Conservation (phyloP, 23 tunicate genomes). For the Diplosoma virens region DNA sequence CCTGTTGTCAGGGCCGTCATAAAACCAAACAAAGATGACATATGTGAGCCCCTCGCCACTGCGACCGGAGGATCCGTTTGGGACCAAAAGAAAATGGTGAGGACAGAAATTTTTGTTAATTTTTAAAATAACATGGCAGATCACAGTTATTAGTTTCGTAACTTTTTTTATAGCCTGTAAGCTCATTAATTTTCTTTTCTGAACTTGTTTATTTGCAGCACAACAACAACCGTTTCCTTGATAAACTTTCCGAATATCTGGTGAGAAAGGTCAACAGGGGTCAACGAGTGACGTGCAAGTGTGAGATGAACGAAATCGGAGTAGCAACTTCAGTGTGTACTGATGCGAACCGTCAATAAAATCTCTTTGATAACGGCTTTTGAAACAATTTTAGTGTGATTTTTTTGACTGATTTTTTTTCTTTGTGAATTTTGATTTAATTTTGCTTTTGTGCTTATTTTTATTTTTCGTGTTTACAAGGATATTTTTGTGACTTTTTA, state of each 20-base stretch:
- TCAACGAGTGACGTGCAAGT: constrained; percentile 3
- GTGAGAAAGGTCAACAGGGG: background rate
- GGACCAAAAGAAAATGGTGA: constrained; percentile 52
- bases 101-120: background rate
- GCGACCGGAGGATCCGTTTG: constrained; percentile 83
- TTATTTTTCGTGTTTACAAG: too few species aligned
- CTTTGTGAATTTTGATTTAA: too few species aligned
- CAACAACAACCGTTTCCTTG: background rate
- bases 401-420: too few species aligned
- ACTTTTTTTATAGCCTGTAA: background rate
- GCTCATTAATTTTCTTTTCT: too few species aligned
- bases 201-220: background rate
- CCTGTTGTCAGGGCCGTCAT: constrained; percentile 34
- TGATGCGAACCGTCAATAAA: too few species aligned
- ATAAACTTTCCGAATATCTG: constrained; percentile 7
- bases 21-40: constrained; percentile 52
- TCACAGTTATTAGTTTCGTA: background rate
- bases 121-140: background rate
- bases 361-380: too few species aligned
- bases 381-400: too few species aligned
- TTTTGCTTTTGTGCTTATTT: too few species aligned
- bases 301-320: constrained; percentile 45
- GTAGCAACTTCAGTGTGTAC: constrained; percentile 29
- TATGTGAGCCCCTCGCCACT: constrained; percentile 69
- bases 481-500: too few species aligned